Conservation (phyloP, 2,797 vertebrate species). For the Acanthornis magna region DNA sequence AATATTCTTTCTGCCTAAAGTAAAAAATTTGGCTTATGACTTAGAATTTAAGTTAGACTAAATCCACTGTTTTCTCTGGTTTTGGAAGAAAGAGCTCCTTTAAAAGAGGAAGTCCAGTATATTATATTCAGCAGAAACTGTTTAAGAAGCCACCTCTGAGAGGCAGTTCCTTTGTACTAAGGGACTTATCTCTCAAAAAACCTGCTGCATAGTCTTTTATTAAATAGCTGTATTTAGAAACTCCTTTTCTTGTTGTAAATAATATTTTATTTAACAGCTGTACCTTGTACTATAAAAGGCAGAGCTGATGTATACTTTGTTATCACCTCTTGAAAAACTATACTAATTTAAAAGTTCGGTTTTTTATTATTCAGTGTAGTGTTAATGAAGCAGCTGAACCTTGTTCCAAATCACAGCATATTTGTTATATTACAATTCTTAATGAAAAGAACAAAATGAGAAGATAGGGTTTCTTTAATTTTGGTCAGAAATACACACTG, state of each 20-base stretch:
- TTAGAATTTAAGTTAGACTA: background rate
- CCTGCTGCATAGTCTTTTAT: background rate
- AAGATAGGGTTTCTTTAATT: background rate
- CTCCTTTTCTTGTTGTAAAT: background rate
- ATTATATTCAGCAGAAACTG: constrained; percentile 20
- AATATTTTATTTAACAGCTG: background rate
- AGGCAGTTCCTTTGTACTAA: constrained; percentile 12
- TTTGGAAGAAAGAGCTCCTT: background rate
- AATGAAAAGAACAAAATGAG: background rate
- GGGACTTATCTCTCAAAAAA: background rate
- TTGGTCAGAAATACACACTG: background rate
- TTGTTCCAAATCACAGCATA: background rate
- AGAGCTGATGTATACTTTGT: background rate
- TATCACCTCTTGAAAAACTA: background rate
- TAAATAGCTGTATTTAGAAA: background rate
- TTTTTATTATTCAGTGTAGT: background rate
- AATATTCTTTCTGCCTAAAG: background rate
- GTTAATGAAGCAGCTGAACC: background rate
- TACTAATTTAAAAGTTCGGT: background rate
- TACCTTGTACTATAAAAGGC: background rate
- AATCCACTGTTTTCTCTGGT: background rate
- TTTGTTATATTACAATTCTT: background rate
- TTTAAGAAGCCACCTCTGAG: constrained; percentile 25
- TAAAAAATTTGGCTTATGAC: background rate
- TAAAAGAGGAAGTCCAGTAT: constrained; percentile 46